phyloP scores from a whole-genome alignment of 2,797 vertebrate species.

The Anniella stebbinsi region DNA sequence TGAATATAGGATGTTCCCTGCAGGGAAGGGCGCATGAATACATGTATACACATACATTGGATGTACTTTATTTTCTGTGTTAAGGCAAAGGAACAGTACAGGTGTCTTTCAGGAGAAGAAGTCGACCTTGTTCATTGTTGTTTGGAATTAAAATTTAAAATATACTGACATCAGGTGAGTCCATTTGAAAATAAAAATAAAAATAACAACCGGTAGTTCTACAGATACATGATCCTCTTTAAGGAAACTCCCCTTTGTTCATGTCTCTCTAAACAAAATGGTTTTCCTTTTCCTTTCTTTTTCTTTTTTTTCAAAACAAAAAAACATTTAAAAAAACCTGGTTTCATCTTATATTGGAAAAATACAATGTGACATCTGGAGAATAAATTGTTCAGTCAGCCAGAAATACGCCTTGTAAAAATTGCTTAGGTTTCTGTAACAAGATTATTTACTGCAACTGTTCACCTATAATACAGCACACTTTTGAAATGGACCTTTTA shows the following conservation, averaged over 20 bases:
- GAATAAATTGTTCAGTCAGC: constrained; percentile 99
- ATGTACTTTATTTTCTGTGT: constrained; percentile 20
- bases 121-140: constrained; percentile 11
- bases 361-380: constrained; percentile 99
- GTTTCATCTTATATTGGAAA: constrained; percentile 91
- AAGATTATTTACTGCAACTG: constrained; percentile 88
- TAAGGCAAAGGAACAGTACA: background rate
- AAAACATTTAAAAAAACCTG: constrained; percentile 73
- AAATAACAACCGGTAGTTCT: constrained; percentile 53
- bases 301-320: constrained; percentile 18
- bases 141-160: constrained; percentile 49
- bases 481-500: constrained; percentile 87
- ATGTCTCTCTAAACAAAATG: constrained; percentile 77
- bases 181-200: constrained; percentile 47
- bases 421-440: constrained; percentile 94
- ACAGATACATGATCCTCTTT: constrained; percentile 70
- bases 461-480: constrained; percentile 85
- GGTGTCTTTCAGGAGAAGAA: constrained; percentile 1
- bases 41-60: background rate
- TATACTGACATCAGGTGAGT: constrained; percentile 42
- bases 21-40: background rate
- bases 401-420: constrained; percentile 99
- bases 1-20: background rate
- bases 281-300: constrained; percentile 63
- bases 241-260: constrained; percentile 75